Evolutionary conservation across 1,140 invertebrate genomes (phyloP), one percentile per base, ranked within the genome.

Genomic region (Lepidurus couesii): DNA sequence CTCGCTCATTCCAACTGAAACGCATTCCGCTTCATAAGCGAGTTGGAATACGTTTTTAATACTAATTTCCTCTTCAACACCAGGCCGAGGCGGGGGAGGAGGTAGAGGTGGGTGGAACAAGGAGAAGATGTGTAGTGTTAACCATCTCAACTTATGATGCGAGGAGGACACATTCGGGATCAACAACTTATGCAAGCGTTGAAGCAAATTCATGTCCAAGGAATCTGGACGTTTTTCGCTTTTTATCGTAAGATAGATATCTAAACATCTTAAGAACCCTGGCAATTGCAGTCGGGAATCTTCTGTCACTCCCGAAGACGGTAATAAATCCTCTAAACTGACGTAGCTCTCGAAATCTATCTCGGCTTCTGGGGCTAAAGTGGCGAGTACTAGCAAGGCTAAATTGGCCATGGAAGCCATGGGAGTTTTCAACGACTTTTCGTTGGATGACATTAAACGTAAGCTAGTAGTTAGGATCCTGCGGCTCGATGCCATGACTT

Each of bases 51-150:
- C 81, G 81, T 65, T 86, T 77, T 78, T 84, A 79, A 16, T 84
- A 80, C 44, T 80, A 82, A 84, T 83, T 88, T 86, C 82, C 86
- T 81, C 74, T 9, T 65, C 9, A 4, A 65, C 21, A n/a, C 53
- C 53, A 9, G 53, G 53, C 3, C 53, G 53, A 13, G 13, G 53
- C 81, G 79, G 82, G 76, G 84, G 42, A 77, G 80, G 80, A 77
- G 83, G 83, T 21, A 84, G 78, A 73, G 78, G 84, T 43, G 82
- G 83, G 77, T 91, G 87, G 84, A 94, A 93, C 21, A 91, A 83
- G 43, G 90, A 89, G 82, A 93, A 90, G 44, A 94, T 89, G 82
- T 93, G 91, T 1, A 90, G 85, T 7, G 91, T 90, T 26, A 91
- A 84, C 4, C 92, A 83, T 16, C 93, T 87, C 16, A 93, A 85